Conservation (phyloP, 2,797 vertebrate species). For the Cottoperca gobio region DNA sequence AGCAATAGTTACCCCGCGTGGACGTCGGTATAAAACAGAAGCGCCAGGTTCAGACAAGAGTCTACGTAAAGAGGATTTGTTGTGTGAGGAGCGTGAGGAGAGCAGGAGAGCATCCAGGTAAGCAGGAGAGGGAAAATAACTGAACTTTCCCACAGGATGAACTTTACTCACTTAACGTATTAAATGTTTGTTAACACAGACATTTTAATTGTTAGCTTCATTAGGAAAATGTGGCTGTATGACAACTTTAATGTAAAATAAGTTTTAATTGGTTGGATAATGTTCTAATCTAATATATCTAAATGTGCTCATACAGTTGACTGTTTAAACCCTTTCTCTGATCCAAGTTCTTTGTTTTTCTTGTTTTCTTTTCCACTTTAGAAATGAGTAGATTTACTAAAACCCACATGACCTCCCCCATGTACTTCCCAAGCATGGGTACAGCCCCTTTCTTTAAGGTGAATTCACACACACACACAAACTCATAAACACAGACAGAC, state of each 20-base stretch:
- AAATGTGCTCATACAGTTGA: neutral
- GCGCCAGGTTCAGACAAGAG: constrained; percentile 69
- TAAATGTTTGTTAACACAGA: neutral
- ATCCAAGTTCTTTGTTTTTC: neutral
- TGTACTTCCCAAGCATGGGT: constrained; percentile 60
- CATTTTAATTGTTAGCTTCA: neutral
- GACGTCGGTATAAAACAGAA: constrained; percentile 75
- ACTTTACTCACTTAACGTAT: neutral
- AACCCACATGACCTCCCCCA: constrained; percentile 57
- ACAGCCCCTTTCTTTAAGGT: constrained; percentile 76
- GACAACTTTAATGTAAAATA: neutral
- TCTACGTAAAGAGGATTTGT: constrained; percentile 59
- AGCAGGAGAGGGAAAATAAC: constrained; percentile 26
- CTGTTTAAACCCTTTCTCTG: neutral
- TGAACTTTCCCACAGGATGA: constrained; percentile 1
- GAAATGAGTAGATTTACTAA: constrained; percentile 71
- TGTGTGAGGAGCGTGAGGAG: constrained; percentile 40
- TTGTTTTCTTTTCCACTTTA: constrained; percentile 18
- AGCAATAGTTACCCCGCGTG: constrained; percentile 37
- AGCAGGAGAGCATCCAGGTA: constrained; percentile 61
- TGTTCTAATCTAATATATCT: neutral
- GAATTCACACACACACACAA: constrained; percentile 25
- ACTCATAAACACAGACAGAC: neutral
- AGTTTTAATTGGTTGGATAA: too few species aligned
- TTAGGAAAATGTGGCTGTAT: neutral